These are phyloP conservation scores for Ciconia nigra DNA, from an alignment of 2,797 vertebrate genomes.

Conservation along the genomic window DNA sequence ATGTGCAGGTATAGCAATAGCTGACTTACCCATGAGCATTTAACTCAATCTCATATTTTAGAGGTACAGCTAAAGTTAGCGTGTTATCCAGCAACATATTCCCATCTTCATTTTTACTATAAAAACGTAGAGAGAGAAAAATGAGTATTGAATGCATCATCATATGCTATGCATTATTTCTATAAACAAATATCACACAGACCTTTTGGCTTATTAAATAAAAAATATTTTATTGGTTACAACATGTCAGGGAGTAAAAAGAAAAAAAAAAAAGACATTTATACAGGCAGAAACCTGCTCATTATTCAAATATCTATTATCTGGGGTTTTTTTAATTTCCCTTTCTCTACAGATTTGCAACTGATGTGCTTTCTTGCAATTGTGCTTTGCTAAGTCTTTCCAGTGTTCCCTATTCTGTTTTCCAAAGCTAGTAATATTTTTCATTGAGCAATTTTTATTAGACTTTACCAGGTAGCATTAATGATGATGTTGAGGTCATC, in stretches of 20 bases:
- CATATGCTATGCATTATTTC: not conserved
- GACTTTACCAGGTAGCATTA: constrained; percentile 83
- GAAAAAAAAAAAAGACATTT: not conserved
- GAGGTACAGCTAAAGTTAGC: constrained; percentile 76
- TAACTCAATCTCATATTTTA: constrained; percentile 85
- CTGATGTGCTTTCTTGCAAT: not conserved
- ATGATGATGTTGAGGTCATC: constrained; percentile 81
- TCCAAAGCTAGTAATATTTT: not conserved
- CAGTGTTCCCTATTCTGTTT: not conserved
- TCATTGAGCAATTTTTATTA: not conserved
- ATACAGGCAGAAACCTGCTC: not conserved
- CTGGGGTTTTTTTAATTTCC: not conserved
- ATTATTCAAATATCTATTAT: not conserved
- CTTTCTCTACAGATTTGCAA: not conserved
- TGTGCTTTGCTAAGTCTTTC: not conserved
- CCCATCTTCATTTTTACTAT: constrained; percentile 84
- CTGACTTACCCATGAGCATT: constrained; percentile 85
- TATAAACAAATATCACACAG: not conserved
- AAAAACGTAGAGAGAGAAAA: not conserved
- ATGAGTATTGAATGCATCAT: not conserved
- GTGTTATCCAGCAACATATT: constrained; percentile 78
- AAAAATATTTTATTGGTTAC: not conserved
- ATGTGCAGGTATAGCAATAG: not conserved
- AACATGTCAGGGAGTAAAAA: not conserved
- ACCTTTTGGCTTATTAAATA: not conserved